Evolutionary conservation across 2,888 invertebrate species (phyloP).

Genomic region (Listrodromus nycthemerus): DNA sequence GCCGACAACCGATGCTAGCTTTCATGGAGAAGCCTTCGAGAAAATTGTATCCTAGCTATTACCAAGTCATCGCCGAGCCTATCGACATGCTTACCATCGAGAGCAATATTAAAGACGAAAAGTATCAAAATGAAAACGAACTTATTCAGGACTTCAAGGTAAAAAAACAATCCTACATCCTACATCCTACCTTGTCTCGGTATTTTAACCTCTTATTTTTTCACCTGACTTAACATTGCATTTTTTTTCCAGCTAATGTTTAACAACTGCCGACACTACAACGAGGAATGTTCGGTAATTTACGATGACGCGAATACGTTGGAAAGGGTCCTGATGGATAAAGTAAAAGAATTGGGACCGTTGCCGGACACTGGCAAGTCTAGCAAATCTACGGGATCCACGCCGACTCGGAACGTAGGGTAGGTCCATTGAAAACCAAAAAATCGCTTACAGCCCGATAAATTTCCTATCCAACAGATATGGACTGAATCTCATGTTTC

Average conservation of each 20-base stretch:
- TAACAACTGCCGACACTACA: conserved; percentile 97
- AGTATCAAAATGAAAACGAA: conserved; percentile 87
- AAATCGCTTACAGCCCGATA: neutral
- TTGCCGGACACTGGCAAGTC: conserved; percentile 83
- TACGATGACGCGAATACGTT: conserved; percentile 97
- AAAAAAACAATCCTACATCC: conserved; percentile 47
- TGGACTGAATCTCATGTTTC: no score
- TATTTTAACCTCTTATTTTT: neutral
- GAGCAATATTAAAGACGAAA: conserved; percentile 92
- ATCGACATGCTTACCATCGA: conserved; percentile 98
- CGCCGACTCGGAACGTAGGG: conserved; percentile 83
- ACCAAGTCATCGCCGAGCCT: conserved; percentile 96
- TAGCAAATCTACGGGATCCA: conserved; percentile 79
- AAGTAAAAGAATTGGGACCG: conserved; percentile 90
- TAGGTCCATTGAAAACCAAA: conserved; percentile 78
- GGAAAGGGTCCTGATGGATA: conserved; percentile 93
- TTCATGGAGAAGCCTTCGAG: conserved; percentile 99
- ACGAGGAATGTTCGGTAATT: conserved; percentile 97
- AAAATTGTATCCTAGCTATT: conserved; percentile 97
- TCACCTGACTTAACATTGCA: neutral
- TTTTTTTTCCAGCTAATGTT: conserved; percentile 93
- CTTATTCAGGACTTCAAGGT: conserved; percentile 88
- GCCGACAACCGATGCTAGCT: conserved; percentile 94
- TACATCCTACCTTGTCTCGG: no score
- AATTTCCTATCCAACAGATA: neutral